These are phyloP conservation scores for Coregonus sp. DNA, from an alignment of 2,797 vertebrate species.

Conservation along the genomic window DNA sequence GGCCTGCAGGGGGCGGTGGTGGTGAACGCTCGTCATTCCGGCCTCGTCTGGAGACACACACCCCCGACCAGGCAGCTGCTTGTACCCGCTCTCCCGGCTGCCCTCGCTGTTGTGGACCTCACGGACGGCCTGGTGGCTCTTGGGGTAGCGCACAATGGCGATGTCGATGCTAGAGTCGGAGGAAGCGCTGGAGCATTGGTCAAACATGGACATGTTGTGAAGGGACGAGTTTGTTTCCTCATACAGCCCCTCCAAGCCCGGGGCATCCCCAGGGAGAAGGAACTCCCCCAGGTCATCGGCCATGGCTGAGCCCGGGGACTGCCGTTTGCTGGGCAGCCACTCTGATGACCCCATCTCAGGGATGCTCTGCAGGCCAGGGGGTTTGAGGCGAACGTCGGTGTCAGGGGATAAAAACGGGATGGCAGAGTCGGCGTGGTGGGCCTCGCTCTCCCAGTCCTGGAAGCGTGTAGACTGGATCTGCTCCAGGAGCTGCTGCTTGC, in stretches of 20 bases:
- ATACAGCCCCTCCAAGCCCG: conserved; percentile 79
- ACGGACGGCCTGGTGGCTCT: conserved; percentile 75
- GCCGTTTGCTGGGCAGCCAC: conserved; percentile 49
- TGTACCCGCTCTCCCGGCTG: conserved; percentile 64
- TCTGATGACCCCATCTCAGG: conserved; percentile 78
- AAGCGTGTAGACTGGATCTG: conserved; percentile 81
- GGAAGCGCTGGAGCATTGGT: conserved; percentile 85
- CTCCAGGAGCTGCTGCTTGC: conserved; percentile 82
- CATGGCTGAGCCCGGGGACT: conserved; percentile 68
- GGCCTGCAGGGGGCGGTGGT: conserved; percentile 86
- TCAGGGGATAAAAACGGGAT: conserved; percentile 80
- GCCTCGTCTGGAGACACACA: conserved; percentile 75
- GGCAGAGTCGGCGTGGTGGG: conserved; percentile 61
- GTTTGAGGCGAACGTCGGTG: conserved; percentile 77
- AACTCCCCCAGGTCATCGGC: conserved; percentile 78
- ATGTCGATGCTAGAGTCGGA: conserved; percentile 95
- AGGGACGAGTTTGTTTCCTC: conserved; percentile 82
- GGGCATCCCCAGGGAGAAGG: conserved; percentile 75
- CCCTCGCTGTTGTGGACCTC: conserved; percentile 73
- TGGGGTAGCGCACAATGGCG: conserved; percentile 87
- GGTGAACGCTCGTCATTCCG: conserved; percentile 77
- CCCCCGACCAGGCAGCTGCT: conserved; percentile 67
- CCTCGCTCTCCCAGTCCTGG: conserved; percentile 83
- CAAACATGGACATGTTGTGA: conserved; percentile 80
- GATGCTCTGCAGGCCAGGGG: conserved; percentile 83